Base-by-base conservation (phyloP, 2,888 invertebrate genomes). In the Meandrusa payeni region DNA sequence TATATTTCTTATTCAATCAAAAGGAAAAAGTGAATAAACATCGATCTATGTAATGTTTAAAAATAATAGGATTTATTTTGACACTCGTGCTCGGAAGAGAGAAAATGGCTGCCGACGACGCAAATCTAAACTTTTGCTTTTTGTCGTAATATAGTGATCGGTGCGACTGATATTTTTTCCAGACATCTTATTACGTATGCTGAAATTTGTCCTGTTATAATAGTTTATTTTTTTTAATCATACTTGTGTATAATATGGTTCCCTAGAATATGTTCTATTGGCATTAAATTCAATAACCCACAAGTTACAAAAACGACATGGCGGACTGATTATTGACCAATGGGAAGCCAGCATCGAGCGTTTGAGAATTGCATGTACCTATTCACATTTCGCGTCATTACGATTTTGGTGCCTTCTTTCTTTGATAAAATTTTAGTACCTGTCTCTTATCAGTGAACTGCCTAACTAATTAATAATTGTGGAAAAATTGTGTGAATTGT, bases 301-400 rank as follows among this genome's bases (percentile, higher is more conserved):
- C 64, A 67, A 72, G 61, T 68, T 69, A 75, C 63, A 74, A 83
- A 83, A 81, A 76, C 85, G 85, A 86, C 85, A 93, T 93, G 93
- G 93, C 93, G 91, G 91, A 89, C 77, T 74, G 70, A 54, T 71
- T 75, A 82, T 87, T 87, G 87, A 89, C 93, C 93, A 93, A 93
- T 93, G 88, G 89, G 89, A 91, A 85, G 79, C 83, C 82, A 88
- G 89, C 89, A 90, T 90, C 88, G 87, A 88, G 87, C 88, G 86
- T 89, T 89, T 87, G 89, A 89, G 89, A 90, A 89, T 89, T 90
- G 89, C 89, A 89, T 82, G 71, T 88, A 89, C 90, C 90, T 90
- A 91, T 91, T 91, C 90, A 89, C 89, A 89, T 88, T 90, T 91
- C 91, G 92, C 92, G 92, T 92, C 92, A 91, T 88, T 90, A 88